Evolutionary conservation across 2,888 invertebrate genomes (phyloP).

Genomic region (Eledona agricola): DNA sequence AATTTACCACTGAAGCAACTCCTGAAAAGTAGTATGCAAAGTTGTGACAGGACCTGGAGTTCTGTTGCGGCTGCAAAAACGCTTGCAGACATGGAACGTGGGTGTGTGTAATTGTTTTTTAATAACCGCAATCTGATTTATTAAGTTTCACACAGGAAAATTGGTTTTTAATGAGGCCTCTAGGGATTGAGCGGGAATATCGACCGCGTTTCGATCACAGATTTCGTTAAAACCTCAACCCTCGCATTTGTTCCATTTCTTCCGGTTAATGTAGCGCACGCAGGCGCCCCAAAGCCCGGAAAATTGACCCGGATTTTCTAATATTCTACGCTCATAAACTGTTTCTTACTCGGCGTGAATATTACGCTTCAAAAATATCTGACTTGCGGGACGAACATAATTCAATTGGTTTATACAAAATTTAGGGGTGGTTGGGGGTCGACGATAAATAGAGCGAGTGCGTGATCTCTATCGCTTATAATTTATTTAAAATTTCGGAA

Average conservation of each 20-base stretch:
- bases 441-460: slow-evolving; percentile 4
- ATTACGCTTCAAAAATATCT: slow-evolving; percentile 3
- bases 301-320: slow-evolving; percentile 20
- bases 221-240: no score
- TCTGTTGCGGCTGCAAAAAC: no score
- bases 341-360: slow-evolving; percentile 6
- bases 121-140: no score
- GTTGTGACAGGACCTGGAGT: no score
- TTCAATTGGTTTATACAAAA: slow-evolving; percentile 1
- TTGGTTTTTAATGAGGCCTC: no score
- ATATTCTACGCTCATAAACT: slow-evolving; percentile 15
- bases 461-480: slow-evolving; percentile 7
- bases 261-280: not conserved
- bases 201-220: no score
- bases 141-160: no score
- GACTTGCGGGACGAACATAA: slow-evolving; percentile 3
- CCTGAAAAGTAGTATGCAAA: no score
- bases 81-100: no score
- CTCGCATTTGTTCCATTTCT: slow-evolving; percentile 13
- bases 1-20: no score
- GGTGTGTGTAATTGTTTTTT: no score
- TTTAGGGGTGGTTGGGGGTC: slow-evolving; percentile 3
- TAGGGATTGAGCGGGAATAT: no score
- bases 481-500: slow-evolving; percentile 16
- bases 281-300: slow-evolving; percentile 5